These are phyloP conservation scores for Phallusia fumigata DNA, from an alignment of 23 tunicate genomes.

Conservation along the genomic window DNA sequence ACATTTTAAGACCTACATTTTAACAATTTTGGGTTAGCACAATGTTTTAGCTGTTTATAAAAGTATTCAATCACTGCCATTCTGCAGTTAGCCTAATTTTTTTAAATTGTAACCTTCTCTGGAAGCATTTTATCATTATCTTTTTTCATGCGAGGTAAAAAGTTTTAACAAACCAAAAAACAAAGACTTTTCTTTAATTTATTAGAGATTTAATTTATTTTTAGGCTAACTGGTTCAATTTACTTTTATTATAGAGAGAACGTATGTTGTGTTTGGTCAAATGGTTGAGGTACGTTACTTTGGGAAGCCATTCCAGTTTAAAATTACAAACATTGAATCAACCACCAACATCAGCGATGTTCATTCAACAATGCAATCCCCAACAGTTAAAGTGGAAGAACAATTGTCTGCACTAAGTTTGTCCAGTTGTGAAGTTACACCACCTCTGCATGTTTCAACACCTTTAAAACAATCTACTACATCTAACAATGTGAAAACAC, in stretches of 20 bases:
- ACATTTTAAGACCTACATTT: neutral
- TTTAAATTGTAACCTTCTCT: too few species aligned
- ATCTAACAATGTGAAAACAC: neutral
- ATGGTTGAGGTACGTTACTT: conserved; percentile 30
- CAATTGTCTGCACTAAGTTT: conserved; percentile 1
- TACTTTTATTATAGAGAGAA: too few species aligned
- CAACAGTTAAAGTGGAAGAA: neutral
- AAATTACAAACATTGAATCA: neutral
- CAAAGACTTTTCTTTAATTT: neutral
- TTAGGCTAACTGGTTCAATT: too few species aligned
- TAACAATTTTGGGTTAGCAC: conserved; percentile 15
- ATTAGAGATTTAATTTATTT: too few species aligned
- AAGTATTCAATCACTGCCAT: neutral
- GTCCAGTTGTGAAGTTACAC: neutral
- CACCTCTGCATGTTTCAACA: conserved; percentile 13
- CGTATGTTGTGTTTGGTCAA: conserved; percentile 48
- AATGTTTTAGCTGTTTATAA: neutral
- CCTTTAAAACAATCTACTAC: conserved; percentile 16
- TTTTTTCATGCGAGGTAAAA: neutral
- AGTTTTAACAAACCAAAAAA: neutral
- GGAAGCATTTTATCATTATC: neutral
- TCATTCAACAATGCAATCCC: neutral
- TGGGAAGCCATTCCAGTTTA: conserved; percentile 47
- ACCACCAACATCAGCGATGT: neutral
- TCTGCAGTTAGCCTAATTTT: neutral